Base-by-base conservation (phyloP, 2,113 vertebrate genomes). In the Sinosuthora webbiana region DNA sequence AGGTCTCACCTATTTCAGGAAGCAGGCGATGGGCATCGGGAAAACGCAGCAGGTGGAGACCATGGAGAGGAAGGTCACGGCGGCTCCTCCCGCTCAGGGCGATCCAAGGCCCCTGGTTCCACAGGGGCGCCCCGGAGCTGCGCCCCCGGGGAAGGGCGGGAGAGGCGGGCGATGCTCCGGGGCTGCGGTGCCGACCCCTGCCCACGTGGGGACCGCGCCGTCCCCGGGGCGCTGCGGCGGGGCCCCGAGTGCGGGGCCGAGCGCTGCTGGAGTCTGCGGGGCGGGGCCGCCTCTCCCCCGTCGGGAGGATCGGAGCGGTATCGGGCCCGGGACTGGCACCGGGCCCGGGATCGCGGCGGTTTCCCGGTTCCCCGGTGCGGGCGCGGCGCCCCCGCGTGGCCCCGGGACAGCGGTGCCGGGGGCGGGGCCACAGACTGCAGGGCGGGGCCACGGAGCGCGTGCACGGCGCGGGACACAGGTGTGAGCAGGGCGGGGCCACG, bases 1-100 rank as follows among this genome's bases (percentile, higher is more conserved):
- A 37, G 50, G 23, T 6, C 94, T 50, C 94, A 98, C 97, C 98
- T 98, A 96, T 90, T 93, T 97, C 45, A 98, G 35, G 74, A 98
- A 98, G 96, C 98, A 98, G 12, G 11, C 0, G 1, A 21, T 88
- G 30, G 94, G 91, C 10, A 2, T 19, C 3, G 78, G 7, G 8
- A 97, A 97, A 39, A 88, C 93, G 67, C 98, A 98, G 84, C 98
- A 98, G 4, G 93, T 95, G 41, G 94, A 93, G 7, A 97, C 95
- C 93, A 97, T 97, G 33, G 97, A 98, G 19, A 98, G 83, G 28
- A 98, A 98, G 64, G 65, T 97, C 31, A 74, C 95, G n/a, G 95
- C 44, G 10, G 37, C 37, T 71, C 21, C 20, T 35, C 13, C 16
- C 8, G 25, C 31, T 44, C 47, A 30, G 30, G 24, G 35, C 13